These are phyloP conservation scores for Dipodomys ordii DNA, from an alignment of 2,113 vertebrate genomes.

Conservation along the genomic window DNA sequence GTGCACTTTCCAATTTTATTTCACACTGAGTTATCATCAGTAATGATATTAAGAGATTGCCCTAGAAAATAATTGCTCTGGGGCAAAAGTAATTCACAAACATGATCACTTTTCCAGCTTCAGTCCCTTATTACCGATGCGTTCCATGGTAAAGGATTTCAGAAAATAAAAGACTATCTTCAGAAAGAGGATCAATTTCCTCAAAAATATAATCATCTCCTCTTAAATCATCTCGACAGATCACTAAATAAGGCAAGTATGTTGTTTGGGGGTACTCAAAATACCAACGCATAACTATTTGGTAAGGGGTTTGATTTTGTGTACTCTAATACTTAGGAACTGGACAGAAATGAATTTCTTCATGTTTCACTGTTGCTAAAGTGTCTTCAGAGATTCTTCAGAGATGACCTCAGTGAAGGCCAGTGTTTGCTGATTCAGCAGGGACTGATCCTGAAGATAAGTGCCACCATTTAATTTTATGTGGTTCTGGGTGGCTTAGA, in stretches of 20 bases:
- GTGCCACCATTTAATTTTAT: conserved; percentile 73
- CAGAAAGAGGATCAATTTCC: conserved; percentile 58
- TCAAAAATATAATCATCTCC: conserved; percentile 81
- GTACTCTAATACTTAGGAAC: conserved; percentile 82
- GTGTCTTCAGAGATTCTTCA: conserved; percentile 86
- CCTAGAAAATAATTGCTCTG: not conserved
- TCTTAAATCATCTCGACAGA: conserved; percentile 83
- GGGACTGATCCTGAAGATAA: conserved; percentile 91
- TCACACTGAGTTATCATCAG: not conserved
- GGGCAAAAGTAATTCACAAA: conserved; percentile 26
- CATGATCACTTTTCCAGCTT: conserved; percentile 74
- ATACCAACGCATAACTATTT: not conserved
- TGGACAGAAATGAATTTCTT: conserved; percentile 88
- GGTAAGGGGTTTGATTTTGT: not conserved
- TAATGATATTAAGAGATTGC: not conserved
- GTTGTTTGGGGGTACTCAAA: fast-evolving
- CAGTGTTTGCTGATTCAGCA: conserved; percentile 85
- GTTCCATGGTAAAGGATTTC: conserved; percentile 83
- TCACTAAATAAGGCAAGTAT: conserved; percentile 82
- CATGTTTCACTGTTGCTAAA: conserved; percentile 87
- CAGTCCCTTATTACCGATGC: conserved; percentile 81
- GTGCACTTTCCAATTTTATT: not conserved
- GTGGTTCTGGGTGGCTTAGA: not conserved
- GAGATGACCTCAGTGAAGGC: conserved; percentile 76
- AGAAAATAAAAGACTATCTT: conserved; percentile 82